Evolutionary conservation across 2,797 vertebrate genomes (phyloP), one percentile per base, ranked within the genome.

Genomic region (Malacoctenus gilli): DNA sequence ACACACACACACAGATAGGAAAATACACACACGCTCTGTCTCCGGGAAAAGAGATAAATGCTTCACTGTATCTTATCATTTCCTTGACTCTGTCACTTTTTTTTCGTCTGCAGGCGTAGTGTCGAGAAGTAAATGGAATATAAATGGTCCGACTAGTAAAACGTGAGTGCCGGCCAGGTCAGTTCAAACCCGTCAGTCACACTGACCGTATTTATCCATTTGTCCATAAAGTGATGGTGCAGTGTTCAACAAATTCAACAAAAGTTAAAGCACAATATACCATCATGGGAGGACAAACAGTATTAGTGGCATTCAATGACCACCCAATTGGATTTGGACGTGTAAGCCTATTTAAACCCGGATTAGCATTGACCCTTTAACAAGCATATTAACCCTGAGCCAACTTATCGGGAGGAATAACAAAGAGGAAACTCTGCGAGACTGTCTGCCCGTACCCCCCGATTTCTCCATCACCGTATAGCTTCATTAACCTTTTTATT

Each of bases 301-400:
- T 52, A 68, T 81, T 69, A 82, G 65, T 21, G 4, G 71, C 65
- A 63, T 79, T 62, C 76, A 70, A 65, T 71, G 62, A 63, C 66
- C 49, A 43, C 52, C 59, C 54, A 72, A 84, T 61, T 75, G 71
- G 80, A 85, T 86, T 85, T 81, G 60, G 44, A 54, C 38, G 67
- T 68, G 72, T 82, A 82, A 86, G 16, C 63, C 56, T 39, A 69
- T 69, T 79, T 74, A 80, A 78, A 68, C 49, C 67, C 21, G 25
- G 79, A 80, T 86, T 86, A 80, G 46, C 59, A 19, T 32, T 69
- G 73, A 84, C 64, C 67, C 68, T 77, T 78, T 76, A 72, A 79
- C 68, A 77, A 83, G 80, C 53, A 64, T 31, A 79, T 79, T 83
- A 87, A 86, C 80, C 80, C 55, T 6, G 19, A 62, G 44, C 36